Evolutionary conservation across 1,140 invertebrate species (phyloP).

Genomic region (Trachymyrmex septentrionalis): DNA sequence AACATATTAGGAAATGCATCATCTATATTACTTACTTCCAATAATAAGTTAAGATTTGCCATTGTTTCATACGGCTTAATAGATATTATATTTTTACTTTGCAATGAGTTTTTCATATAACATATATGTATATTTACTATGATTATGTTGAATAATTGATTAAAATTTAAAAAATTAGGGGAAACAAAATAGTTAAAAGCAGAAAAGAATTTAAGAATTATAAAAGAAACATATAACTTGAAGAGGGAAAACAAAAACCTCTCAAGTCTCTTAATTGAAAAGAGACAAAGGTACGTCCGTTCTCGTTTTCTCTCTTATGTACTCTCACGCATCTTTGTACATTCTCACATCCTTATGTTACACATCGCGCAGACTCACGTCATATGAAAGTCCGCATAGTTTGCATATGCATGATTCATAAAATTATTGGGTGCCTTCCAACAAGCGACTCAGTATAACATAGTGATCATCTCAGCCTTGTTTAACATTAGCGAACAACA

Average conservation of each 20-base stretch:
- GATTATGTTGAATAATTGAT: background rate
- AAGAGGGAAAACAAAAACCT: background rate
- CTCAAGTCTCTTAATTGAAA: background rate
- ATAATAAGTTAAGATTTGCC: background rate
- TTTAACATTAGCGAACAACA: too few species aligned
- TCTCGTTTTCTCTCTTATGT: background rate
- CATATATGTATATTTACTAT: background rate
- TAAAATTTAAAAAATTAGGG: background rate
- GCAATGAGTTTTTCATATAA: background rate
- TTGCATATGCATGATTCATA: slow-evolving; percentile 3
- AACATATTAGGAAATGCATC: too few species aligned
- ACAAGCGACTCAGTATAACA: too few species aligned
- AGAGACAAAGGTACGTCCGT: background rate
- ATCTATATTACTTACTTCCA: background rate
- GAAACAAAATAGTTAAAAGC: background rate
- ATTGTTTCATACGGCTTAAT: background rate
- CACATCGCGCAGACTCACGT: background rate
- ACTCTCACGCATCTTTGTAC: slow-evolving; percentile 11
- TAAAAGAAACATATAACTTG: background rate
- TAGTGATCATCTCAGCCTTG: too few species aligned
- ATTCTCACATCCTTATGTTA: background rate
- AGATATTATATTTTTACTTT: background rate
- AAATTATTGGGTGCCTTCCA: background rate
- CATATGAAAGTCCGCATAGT: background rate
- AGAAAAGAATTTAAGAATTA: background rate